Percentiles rank a stretch among this genome's conserved stretches.
These are phyloP conservation scores for Dryadula phaetusa DNA, from an alignment of 2,888 invertebrate genomes.

Conservation along the genomic window DNA sequence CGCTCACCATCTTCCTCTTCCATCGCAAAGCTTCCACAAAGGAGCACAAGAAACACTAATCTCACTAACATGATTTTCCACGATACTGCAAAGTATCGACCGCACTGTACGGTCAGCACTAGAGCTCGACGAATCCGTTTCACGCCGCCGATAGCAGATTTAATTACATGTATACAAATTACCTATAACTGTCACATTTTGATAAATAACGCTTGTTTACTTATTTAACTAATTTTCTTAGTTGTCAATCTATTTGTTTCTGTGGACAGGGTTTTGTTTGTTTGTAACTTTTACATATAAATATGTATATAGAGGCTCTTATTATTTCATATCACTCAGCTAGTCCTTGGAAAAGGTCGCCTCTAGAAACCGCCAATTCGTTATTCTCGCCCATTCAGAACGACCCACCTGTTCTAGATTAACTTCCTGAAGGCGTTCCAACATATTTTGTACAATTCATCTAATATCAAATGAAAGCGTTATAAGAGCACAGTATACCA, in stretches of 20 bases:
- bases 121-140: background rate
- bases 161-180: constrained; percentile 20
- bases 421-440: too few species aligned
- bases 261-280: background rate
- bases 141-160: constrained; percentile 6
- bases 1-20: background rate
- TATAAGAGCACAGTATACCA: too few species aligned
- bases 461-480: too few species aligned
- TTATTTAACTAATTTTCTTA: background rate
- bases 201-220: background rate
- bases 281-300: too few species aligned
- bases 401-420: too few species aligned
- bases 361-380: too few species aligned
- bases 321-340: too few species aligned
- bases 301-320: too few species aligned
- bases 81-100: background rate
- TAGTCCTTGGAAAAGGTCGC: too few species aligned
- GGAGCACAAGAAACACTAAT: background rate
- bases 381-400: too few species aligned
- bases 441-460: too few species aligned
- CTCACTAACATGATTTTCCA: background rate
- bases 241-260: background rate
- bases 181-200: constrained; percentile 7
- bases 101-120: background rate
- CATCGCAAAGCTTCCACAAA: background rate